Percentiles rank a stretch among this genome's conserved stretches.
phyloP scores from a whole-genome alignment of 2,797 vertebrate species.

The Micropoecilia bifurca region DNA sequence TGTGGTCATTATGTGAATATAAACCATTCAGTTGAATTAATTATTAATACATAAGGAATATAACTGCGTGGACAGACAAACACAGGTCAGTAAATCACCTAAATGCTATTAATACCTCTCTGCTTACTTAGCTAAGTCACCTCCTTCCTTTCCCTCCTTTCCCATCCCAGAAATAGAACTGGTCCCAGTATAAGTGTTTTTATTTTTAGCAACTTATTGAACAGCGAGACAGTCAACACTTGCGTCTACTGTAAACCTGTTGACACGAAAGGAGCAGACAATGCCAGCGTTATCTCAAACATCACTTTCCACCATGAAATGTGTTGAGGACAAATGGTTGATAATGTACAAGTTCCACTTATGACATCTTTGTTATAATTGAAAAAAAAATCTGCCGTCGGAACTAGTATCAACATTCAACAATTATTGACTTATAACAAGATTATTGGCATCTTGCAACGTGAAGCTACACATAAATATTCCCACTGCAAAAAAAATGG shows the following conservation, averaged over 20 bases:
- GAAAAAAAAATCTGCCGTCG: too few relatives aligned
- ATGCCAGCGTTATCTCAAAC: background rate
- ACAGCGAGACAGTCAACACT: background rate
- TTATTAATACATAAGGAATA: background rate
- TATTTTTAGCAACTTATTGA: background rate
- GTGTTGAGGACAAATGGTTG: background rate
- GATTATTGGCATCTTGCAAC: too few relatives aligned
- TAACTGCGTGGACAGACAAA: background rate
- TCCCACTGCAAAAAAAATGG: too few relatives aligned
- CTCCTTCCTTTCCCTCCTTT: background rate
- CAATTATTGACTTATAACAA: too few relatives aligned
- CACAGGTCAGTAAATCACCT: background rate
- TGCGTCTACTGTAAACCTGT: background rate
- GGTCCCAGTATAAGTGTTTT: background rate
- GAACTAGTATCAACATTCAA: too few relatives aligned
- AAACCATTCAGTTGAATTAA: background rate
- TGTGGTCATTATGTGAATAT: background rate
- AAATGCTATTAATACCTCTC: background rate
- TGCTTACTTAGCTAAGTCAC: conserved; percentile 33
- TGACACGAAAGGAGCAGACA: background rate
- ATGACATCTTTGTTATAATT: too few relatives aligned
- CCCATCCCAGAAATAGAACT: background rate
- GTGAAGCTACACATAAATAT: rapidly evolving
- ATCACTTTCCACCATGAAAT: background rate
- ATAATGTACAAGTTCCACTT: too few relatives aligned